Evolutionary conservation across 1,140 invertebrate species (phyloP).

Genomic region (Reticulitermes speratus): DNA sequence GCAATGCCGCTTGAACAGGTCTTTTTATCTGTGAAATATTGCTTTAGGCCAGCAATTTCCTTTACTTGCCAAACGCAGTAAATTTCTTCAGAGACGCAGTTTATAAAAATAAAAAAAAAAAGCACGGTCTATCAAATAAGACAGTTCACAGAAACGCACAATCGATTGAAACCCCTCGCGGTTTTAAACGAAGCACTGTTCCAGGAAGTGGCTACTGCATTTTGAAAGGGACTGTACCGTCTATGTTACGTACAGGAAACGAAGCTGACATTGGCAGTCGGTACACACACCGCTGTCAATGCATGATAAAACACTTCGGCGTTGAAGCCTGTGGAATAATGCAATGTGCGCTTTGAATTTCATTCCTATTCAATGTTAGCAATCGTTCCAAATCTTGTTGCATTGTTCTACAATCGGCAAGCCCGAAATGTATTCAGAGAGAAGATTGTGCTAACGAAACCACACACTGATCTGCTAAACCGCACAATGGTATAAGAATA

Average conservation of each 20-base stretch:
- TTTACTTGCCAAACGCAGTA: too few relatives aligned
- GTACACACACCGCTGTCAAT: neutral
- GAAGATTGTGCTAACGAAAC: neutral
- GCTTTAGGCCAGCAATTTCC: too few relatives aligned
- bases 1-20: too few relatives aligned
- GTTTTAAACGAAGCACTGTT: too few relatives aligned
- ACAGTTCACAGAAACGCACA: too few relatives aligned
- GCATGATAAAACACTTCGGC: slow-evolving; percentile 15
- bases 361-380: neutral
- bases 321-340: neutral
- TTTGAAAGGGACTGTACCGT: neutral
- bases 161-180: too few relatives aligned
- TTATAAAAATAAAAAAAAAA: too few relatives aligned
- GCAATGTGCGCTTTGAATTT: neutral
- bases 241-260: neutral
- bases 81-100: too few relatives aligned
- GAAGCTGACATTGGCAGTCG: neutral
- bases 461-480: neutral
- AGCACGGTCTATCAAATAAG: too few relatives aligned
- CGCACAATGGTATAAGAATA: too few relatives aligned
- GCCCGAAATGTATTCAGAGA: neutral
- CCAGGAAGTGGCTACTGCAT: neutral
- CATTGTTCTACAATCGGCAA: neutral
- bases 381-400: neutral
- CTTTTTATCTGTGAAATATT: too few relatives aligned